Base-by-base conservation (phyloP, 2,113 vertebrate genomes). In the Copsychus sechellarum region DNA sequence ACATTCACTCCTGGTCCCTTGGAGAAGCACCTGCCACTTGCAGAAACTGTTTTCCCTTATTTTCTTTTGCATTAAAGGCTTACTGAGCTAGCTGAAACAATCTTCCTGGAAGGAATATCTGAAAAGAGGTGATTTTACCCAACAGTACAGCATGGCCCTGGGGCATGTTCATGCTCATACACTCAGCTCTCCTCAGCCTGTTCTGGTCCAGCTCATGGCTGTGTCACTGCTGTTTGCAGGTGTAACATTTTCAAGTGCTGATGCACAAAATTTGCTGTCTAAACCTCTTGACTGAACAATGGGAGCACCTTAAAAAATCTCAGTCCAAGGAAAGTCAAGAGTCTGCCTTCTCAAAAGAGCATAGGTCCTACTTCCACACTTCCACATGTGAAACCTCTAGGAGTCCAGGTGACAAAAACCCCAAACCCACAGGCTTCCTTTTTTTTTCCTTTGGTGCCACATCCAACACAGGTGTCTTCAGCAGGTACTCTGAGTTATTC, bases 291-390 rank as follows among this genome's bases (percentile, higher is more conserved):
- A 45, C 3, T 53, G 70, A 88, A 43, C 9, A 67, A 61, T 20
- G 13, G 6, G 26, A 24, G 40, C 40, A 86, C 38, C 72, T 83
- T 56, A 51, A 66, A 89, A 89, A 81, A 25, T 34, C 58, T 53
- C 29, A 77, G 28, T 24, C 40, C 43, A 23, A 83, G 50, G 20
- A 11, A 54, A 88, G n/a, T 34, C 48, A 86, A 72, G 77, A 71
- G 34, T 93, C 86, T 96, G 91, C 76, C 91, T 81, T 93, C 77
- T 79, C 90, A 84, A 92, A 82, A 85, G 93, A 93, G 79, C 87
- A 96, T 47, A 58, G 43, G 11, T 40, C 43, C 43, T 20, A 10
- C 19, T 21, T 45, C 43, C 43, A n/a, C 31, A 10, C 19, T 21
- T 45, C 43, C 43, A n/a, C 31, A 87, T 33, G 28, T 34, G 14